A percentile compares a stretch with the other conserved stretches of the same genome.
Evolutionary conservation across 2,797 vertebrate species (phyloP).

Genomic region (Tapirus indicus): DNA sequence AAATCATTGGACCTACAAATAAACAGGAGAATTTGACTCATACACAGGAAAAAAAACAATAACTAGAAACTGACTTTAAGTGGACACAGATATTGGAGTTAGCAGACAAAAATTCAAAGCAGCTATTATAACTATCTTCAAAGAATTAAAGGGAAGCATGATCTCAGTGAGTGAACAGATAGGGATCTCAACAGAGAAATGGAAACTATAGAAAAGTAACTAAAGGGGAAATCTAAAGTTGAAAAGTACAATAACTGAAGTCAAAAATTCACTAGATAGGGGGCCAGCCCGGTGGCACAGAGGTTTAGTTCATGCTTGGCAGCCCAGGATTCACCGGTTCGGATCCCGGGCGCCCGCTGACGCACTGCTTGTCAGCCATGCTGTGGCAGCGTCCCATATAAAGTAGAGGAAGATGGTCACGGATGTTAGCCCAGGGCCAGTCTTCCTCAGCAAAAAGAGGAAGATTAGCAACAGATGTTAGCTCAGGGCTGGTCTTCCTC

Average conservation of each 20-base stretch:
- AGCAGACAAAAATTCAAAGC: background rate
- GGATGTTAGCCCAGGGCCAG: too few species aligned
- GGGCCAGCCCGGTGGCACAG: too few species aligned
- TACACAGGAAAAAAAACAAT: background rate
- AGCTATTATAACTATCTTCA: background rate
- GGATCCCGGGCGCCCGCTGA: too few species aligned
- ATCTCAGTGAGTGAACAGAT: slow-evolving; percentile 4
- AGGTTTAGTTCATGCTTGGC: too few species aligned
- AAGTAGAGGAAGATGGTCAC: too few species aligned
- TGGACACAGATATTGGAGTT: background rate
- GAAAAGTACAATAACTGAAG: background rate
- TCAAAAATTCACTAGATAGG: background rate
- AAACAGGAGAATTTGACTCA: background rate
- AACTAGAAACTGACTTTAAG: background rate
- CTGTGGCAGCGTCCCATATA: too few species aligned
- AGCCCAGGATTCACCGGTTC: too few species aligned
- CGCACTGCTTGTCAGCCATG: too few species aligned
- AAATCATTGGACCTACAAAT: background rate
- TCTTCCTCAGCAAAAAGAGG: too few species aligned
- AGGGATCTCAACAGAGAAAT: background rate
- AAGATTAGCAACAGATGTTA: too few species aligned
- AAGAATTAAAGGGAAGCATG: background rate
- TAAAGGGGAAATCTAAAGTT: background rate
- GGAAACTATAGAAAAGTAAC: background rate
- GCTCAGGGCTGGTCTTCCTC: too few species aligned